Evolutionary conservation across 2,797 vertebrate species (phyloP).

Genomic region (Xiphophorus birchmanni): DNA sequence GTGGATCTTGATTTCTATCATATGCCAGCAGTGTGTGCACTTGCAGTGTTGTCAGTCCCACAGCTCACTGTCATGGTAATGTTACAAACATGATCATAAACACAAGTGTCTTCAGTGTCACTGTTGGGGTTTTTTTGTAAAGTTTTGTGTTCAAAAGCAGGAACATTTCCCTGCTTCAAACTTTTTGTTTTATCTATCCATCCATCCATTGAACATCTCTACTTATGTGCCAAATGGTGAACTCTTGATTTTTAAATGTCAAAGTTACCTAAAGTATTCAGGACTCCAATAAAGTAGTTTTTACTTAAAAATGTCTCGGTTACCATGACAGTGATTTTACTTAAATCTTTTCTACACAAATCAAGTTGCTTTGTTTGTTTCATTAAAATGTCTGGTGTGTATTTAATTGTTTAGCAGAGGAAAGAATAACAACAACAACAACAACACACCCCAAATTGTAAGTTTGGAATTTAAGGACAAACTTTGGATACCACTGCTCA

Average conservation of each 20-base stretch:
- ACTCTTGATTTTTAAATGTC: not conserved
- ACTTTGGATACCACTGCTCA: not conserved
- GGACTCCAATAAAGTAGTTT: not conserved
- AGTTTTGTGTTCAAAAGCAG: constrained; percentile 29
- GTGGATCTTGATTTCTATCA: constrained; percentile 27
- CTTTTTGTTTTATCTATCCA: not conserved
- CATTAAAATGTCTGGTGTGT: not conserved
- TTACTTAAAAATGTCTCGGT: not conserved
- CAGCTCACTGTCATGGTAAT: constrained; percentile 41
- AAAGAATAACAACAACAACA: not conserved
- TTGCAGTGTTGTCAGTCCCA: constrained; percentile 1
- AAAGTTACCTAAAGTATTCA: not conserved
- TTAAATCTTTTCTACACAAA: not conserved
- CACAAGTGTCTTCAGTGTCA: constrained; percentile 26
- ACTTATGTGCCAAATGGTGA: not conserved
- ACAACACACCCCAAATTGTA: not conserved
- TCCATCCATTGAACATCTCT: not conserved
- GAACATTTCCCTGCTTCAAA: constrained; percentile 5
- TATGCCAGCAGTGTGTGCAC: constrained; percentile 10
- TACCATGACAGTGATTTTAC: not conserved
- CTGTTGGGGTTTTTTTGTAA: not conserved
- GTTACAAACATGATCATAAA: constrained; percentile 39
- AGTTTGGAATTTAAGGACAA: not conserved
- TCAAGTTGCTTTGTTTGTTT: not conserved
- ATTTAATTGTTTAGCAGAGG: not conserved